phyloP scores from a whole-genome alignment of 2,113 vertebrate genomes.

The Dinomys branickii region DNA sequence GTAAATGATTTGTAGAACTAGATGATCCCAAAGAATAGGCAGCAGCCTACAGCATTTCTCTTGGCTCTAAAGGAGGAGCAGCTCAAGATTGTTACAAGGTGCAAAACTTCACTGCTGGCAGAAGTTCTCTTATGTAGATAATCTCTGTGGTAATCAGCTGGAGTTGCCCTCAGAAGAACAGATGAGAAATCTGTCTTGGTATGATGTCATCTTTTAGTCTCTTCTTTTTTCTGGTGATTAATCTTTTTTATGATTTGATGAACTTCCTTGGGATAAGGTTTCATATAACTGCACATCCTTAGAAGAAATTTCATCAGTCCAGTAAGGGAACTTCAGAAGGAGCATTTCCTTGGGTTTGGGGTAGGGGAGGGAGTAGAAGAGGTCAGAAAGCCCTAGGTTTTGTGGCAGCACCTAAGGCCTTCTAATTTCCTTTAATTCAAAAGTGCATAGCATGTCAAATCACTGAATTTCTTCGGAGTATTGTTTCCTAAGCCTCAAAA shows the following conservation, averaged over 20 bases:
- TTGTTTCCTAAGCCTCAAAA: background rate
- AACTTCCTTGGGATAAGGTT: background rate
- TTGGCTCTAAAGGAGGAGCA: background rate
- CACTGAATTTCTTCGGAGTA: background rate
- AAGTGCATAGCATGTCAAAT: background rate
- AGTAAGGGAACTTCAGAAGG: background rate
- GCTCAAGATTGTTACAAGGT: background rate
- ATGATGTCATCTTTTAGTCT: background rate
- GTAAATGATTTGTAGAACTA: background rate
- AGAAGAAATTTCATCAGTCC: background rate
- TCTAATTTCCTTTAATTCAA: background rate
- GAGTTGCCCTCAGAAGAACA: background rate
- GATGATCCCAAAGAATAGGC: background rate
- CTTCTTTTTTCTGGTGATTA: background rate
- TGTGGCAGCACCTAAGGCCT: background rate
- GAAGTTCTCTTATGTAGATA: background rate
- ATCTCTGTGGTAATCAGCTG: background rate
- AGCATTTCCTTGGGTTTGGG: background rate
- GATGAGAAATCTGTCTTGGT: background rate
- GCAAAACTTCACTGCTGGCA: background rate
- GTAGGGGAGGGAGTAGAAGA: too few species aligned
- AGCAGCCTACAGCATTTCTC: background rate
- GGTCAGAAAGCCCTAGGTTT: background rate
- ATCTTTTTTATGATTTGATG: background rate
- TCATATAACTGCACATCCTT: background rate